Conservation (phyloP, 2,888 invertebrate species). For the Nasonovia ribisnigri region DNA sequence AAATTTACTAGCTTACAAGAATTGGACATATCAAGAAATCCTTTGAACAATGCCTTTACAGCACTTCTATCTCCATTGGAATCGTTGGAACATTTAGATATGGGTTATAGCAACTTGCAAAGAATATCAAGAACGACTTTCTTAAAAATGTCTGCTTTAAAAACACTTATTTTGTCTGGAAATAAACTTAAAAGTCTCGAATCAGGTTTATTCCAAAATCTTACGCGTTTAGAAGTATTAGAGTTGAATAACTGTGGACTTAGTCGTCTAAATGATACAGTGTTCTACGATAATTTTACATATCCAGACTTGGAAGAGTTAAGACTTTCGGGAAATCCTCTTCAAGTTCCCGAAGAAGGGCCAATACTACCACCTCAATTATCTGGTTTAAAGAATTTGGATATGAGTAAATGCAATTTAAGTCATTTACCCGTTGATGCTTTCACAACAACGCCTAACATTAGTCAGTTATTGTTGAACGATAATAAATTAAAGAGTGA, state of each 20-base stretch:
- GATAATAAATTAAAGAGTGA: constrained; percentile 73
- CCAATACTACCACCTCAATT: constrained; percentile 77
- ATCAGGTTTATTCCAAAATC: constrained; percentile 78
- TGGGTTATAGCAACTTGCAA: constrained; percentile 80
- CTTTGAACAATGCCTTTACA: constrained; percentile 78
- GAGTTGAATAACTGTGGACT: constrained; percentile 80
- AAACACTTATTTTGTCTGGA: constrained; percentile 77
- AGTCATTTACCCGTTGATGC: constrained; percentile 75
- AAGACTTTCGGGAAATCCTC: constrained; percentile 78
- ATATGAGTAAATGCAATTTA: constrained; percentile 78
- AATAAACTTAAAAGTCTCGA: constrained; percentile 78
- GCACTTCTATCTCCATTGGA: constrained; percentile 77
- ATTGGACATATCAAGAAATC: constrained; percentile 80
- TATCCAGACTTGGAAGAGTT: constrained; percentile 78
- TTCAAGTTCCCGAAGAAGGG: constrained; percentile 74
- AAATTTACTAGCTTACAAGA: constrained; percentile 78
- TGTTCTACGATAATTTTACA: constrained; percentile 78
- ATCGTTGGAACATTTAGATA: constrained; percentile 78
- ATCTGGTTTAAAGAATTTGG: constrained; percentile 76
- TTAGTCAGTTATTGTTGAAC: constrained; percentile 76
- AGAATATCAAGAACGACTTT: constrained; percentile 78
- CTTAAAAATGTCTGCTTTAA: constrained; percentile 79
- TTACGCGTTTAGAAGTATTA: constrained; percentile 77
- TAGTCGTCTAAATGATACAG: constrained; percentile 76
- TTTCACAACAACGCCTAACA: constrained; percentile 76